phyloP scores from a whole-genome alignment of 2,888 invertebrate species.

The Drosophila atripex region DNA sequence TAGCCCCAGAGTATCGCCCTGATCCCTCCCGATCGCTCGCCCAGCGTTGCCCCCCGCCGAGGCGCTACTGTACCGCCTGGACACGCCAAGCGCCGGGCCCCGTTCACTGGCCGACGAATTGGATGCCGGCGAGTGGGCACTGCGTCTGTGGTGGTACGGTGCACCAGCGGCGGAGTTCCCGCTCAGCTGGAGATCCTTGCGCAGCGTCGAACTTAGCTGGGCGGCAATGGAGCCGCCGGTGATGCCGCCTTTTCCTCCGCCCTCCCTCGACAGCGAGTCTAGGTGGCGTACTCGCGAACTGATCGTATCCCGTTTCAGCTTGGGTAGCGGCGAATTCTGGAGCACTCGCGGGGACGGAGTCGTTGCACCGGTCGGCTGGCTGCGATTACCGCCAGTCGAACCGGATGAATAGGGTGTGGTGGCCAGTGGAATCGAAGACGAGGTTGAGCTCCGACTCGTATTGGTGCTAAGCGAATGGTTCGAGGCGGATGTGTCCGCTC shows the following conservation, averaged over 20 bases:
- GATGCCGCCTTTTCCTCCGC: slow-evolving; percentile 33
- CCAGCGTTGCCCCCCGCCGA: slow-evolving; percentile 55
- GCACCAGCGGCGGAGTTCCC: slow-evolving; percentile 57
- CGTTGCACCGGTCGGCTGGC: slow-evolving; percentile 53
- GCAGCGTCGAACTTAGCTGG: slow-evolving; percentile 76
- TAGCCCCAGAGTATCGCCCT: slow-evolving; percentile 37
- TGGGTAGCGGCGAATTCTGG: slow-evolving; percentile 83
- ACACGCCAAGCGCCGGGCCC: slow-evolving; percentile 35
- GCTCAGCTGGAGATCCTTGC: slow-evolving; percentile 79
- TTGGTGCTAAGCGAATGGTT: slow-evolving; percentile 75
- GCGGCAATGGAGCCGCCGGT: slow-evolving; percentile 64
- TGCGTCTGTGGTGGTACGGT: slow-evolving; percentile 36
- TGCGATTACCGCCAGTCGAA: slow-evolving; percentile 58
- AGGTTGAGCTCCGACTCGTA: slow-evolving; percentile 81
- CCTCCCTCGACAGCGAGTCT: slow-evolving; percentile 84
- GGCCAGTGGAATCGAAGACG: slow-evolving; percentile 83
- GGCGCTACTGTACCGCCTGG: slow-evolving; percentile 80
- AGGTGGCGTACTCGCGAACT: slow-evolving; percentile 85
- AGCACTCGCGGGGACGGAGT: slow-evolving; percentile 81
- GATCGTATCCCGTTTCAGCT: slow-evolving; percentile 85
- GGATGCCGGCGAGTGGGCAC: slow-evolving; percentile 47
- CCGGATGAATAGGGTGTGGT: slow-evolving; percentile 80
- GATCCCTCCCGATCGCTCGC: slow-evolving; percentile 51
- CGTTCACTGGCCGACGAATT: slow-evolving; percentile 31
- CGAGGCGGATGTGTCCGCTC: slow-evolving; percentile 85